These are phyloP conservation scores for Agrypnia vestita DNA, from an alignment of 1,140 invertebrate genomes.

Conservation along the genomic window DNA sequence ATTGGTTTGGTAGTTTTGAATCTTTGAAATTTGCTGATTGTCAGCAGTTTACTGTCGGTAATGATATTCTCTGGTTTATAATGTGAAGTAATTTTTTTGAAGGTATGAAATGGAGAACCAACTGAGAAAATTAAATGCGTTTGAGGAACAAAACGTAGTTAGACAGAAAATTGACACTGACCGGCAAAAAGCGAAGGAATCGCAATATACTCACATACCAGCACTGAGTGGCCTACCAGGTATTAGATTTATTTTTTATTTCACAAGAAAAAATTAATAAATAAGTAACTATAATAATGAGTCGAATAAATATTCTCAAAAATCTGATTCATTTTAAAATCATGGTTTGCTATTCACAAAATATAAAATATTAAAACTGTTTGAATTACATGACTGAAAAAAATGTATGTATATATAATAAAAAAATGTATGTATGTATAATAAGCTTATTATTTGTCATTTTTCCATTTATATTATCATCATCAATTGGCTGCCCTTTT, in stretches of 20 bases:
- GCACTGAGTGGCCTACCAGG: background rate
- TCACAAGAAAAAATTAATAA: too few species aligned
- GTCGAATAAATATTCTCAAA: too few species aligned
- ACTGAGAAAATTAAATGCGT: slow-evolving; percentile 65
- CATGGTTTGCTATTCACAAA: too few species aligned
- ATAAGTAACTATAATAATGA: too few species aligned
- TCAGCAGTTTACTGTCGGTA: background rate
- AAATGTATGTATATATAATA: too few species aligned
- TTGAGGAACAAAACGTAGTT: slow-evolving; percentile 67
- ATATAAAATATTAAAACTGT: too few species aligned
- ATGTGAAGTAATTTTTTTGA: slow-evolving; percentile 38
- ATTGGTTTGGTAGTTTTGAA: background rate
- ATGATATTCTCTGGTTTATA: background rate
- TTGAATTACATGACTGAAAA: too few species aligned
- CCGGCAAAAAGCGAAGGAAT: slow-evolving; percentile 67
- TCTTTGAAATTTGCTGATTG: background rate
- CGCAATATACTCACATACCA: slow-evolving; percentile 15
- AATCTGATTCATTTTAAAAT: too few species aligned
- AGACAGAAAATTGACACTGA: slow-evolving; percentile 69
- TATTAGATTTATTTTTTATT: background rate
- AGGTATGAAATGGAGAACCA: slow-evolving; percentile 65
- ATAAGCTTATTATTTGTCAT: too few species aligned
- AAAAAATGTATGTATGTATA: too few species aligned
- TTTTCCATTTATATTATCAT: too few species aligned
- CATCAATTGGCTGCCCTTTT: too few species aligned